Conservation (phyloP, 2,113 vertebrate species). For the Carlito syrichta region DNA sequence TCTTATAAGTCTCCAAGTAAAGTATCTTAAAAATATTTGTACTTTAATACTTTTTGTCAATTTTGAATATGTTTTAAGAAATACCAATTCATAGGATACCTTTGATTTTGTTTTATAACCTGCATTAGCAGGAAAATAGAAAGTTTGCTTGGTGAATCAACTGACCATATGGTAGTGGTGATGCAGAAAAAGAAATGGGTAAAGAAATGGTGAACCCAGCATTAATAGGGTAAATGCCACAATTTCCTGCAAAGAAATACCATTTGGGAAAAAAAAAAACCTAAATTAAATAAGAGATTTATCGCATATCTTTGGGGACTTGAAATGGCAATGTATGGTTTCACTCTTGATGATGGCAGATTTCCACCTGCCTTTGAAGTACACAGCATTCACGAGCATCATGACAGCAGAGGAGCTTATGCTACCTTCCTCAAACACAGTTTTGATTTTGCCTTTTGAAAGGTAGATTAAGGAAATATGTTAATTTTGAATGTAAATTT, state of each 20-base stretch:
- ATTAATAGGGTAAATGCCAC: background rate
- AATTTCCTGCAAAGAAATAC: background rate
- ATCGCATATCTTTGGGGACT: slow-evolving; percentile 79
- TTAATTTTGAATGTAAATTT: background rate
- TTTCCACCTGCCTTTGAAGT: slow-evolving; percentile 91
- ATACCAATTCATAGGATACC: background rate
- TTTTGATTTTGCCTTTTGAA: slow-evolving; percentile 68
- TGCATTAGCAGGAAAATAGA: background rate
- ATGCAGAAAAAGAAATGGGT: background rate
- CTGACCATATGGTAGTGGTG: background rate
- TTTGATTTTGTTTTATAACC: background rate
- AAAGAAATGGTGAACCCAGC: background rate
- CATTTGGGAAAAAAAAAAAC: background rate
- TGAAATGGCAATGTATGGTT: slow-evolving; percentile 84
- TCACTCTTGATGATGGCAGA: slow-evolving; percentile 77
- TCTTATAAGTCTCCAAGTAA: background rate
- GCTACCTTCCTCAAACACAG: background rate
- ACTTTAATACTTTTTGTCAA: background rate
- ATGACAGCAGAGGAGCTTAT: slow-evolving; percentile 54
- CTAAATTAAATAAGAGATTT: background rate
- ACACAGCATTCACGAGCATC: slow-evolving; percentile 82
- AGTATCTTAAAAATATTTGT: background rate
- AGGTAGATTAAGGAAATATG: background rate
- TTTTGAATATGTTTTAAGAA: background rate
- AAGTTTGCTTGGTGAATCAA: background rate